phyloP scores from a whole-genome alignment of 1,140 invertebrate species.

The Papilio polytes region DNA sequence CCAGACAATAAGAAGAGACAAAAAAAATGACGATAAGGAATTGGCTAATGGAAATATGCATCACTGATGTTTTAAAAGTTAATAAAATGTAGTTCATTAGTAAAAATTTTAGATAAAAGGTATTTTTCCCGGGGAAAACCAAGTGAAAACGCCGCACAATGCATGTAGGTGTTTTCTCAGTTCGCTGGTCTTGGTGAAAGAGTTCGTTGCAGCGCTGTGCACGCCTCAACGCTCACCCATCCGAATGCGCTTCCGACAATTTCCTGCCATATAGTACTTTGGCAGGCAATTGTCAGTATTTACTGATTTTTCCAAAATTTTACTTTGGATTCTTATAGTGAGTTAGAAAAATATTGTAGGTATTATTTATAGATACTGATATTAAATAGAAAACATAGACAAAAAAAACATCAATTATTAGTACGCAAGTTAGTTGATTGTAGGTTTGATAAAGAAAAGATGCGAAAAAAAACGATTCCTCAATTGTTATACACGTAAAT shows the following conservation, averaged over 20 bases:
- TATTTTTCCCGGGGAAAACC: background rate
- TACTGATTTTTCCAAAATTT: background rate
- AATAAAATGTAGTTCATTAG: background rate
- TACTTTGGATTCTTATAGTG: background rate
- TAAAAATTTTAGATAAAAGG: background rate
- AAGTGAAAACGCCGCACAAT: conserved; percentile 9
- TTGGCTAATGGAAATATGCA: too few relatives aligned
- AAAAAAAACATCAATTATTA: too few relatives aligned
- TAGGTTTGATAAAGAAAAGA: too few relatives aligned
- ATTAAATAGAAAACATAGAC: too few relatives aligned
- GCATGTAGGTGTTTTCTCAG: conserved; percentile 1
- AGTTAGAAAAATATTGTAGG: too few relatives aligned
- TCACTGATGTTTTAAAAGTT: background rate
- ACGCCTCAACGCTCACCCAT: background rate
- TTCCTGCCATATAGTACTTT: background rate
- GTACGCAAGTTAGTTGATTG: too few relatives aligned
- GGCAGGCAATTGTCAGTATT: background rate
- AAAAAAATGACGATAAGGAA: background rate
- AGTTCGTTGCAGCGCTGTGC: conserved; percentile 2
- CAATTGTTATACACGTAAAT: too few relatives aligned
- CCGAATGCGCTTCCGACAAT: conserved; percentile 31
- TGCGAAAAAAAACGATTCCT: too few relatives aligned
- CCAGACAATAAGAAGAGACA: background rate
- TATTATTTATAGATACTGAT: too few relatives aligned
- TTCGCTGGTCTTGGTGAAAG: conserved; percentile 26